These are phyloP conservation scores for Holothuria scabra DNA, from an alignment of 53 echinoderm and acorn worm species.

Conservation along the genomic window DNA sequence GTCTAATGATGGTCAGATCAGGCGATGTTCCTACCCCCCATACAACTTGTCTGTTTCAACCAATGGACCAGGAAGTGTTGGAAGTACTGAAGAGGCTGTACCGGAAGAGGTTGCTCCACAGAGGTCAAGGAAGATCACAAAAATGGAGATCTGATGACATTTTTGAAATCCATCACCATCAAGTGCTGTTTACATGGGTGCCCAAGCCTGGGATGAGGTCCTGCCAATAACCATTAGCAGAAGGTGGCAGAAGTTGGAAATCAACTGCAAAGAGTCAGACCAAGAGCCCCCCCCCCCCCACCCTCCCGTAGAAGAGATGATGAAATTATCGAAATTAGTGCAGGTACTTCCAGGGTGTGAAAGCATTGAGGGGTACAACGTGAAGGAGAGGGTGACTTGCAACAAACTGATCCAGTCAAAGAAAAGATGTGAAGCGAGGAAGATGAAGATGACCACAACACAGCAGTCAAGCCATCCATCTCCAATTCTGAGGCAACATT, in stretches of 20 bases:
- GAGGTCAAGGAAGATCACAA: slow-evolving; percentile 12
- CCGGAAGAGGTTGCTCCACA: slow-evolving; percentile 13
- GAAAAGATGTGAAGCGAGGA: too few relatives aligned
- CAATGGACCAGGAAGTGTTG: slow-evolving; percentile 53
- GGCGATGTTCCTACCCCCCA: slow-evolving; percentile 10
- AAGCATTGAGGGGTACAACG: too few relatives aligned
- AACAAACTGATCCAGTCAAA: too few relatives aligned
- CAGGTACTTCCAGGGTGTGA: too few relatives aligned
- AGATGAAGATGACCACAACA: too few relatives aligned
- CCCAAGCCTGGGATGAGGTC: too few relatives aligned
- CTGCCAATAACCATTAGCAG: slow-evolving; percentile 1
- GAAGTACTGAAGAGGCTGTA: slow-evolving; percentile 36
- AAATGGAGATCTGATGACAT: neutral
- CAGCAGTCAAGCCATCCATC: too few relatives aligned
- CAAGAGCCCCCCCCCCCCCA: too few relatives aligned
- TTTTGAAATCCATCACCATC: slow-evolving; percentile 21
- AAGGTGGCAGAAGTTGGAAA: slow-evolving; percentile 29
- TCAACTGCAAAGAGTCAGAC: slow-evolving; percentile 14
- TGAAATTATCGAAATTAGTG: too few relatives aligned
- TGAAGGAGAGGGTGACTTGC: too few relatives aligned
- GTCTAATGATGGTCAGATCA: neutral
- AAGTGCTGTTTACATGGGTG: too few relatives aligned
- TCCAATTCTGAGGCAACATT: too few relatives aligned
- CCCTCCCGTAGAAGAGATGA: neutral
- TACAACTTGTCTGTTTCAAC: slow-evolving; percentile 30